Evolutionary conservation across 2,113 vertebrate genomes (phyloP), one percentile per base, ranked within the genome.

Genomic region (Manacus vitellinus): DNA sequence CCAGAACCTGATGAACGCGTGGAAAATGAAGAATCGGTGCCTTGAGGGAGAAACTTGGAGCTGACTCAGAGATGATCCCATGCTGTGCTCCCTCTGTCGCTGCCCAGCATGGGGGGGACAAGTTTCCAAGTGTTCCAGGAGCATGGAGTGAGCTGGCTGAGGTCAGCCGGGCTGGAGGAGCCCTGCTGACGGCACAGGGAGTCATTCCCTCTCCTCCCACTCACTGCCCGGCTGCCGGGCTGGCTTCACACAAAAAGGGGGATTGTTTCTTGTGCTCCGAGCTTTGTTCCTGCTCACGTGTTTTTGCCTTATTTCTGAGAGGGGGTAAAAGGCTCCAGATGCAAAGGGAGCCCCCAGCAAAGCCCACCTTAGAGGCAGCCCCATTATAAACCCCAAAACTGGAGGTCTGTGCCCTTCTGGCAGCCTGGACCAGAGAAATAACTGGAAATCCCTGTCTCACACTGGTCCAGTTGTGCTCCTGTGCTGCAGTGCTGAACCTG

Each of bases 181-280:
- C 72, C 55, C 81, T 49, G 88, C 73, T 17, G 92, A 14, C 1
- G 4, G 51, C 8, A 0, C 27, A 9, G 56, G 70, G 88, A 79
- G 33, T 30, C 71, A 13, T 85, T 94, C 79, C 81, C 65, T 33
- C 5, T 21, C 93, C 86, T 96, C 91, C 95, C 83, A 85, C 91
- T 92, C 79, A 2, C 62, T 52, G 77, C 49, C 49, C 84, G 92
- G 89, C 92, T 71, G 89, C 82, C 56, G 33, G 13, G 68, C 63
- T 18, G 43, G 58, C 49, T 23, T 79, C 46, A 6, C 59, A 94
- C 87, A 91, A 31, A 94, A 91, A 80, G 58, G 6, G n/a, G 0
- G 28, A 91, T 96, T 96, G 93, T 96, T 62, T 59, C 18, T 7
- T 14, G 35, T 56, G 44, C 83, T 51, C 3, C 15, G 15, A 58